Conservation (phyloP, 2,888 invertebrate species). For the Phlogophora meticulosa region DNA sequence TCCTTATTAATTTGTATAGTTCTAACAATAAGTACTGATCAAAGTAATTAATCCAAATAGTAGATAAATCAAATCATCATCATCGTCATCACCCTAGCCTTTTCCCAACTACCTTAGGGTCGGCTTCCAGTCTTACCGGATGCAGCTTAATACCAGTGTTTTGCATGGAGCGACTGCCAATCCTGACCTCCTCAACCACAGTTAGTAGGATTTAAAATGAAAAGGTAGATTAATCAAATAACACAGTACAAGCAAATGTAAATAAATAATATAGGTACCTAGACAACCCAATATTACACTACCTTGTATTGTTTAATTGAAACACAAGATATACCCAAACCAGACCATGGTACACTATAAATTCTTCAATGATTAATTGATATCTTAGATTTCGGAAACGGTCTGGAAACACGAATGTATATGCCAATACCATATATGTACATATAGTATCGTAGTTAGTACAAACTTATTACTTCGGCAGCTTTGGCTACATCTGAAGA, state of each 20-base stretch:
- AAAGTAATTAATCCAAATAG: neutral
- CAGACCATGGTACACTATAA: constrained; percentile 4
- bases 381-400: neutral
- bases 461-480: neutral
- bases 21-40: neutral
- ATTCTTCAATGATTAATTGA: constrained; percentile 8
- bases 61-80: too few relatives aligned
- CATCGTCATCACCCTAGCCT: too few relatives aligned
- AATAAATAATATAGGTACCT: neutral
- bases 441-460: neutral
- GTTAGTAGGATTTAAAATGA: too few relatives aligned
- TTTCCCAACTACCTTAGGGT: too few relatives aligned
- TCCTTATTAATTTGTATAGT: neutral
- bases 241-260: constrained; percentile 4
- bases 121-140: too few relatives aligned
- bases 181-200: too few relatives aligned
- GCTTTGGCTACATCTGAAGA: neutral
- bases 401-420: constrained; percentile 2
- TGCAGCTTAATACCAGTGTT: too few relatives aligned
- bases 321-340: neutral
- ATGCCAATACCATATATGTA: constrained; percentile 7
- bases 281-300: neutral
- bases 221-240: constrained; percentile 17
- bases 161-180: too few relatives aligned
- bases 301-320: constrained; percentile 16